phyloP scores from a whole-genome alignment of 1,140 invertebrate species.

The Drosophila elegans region DNA sequence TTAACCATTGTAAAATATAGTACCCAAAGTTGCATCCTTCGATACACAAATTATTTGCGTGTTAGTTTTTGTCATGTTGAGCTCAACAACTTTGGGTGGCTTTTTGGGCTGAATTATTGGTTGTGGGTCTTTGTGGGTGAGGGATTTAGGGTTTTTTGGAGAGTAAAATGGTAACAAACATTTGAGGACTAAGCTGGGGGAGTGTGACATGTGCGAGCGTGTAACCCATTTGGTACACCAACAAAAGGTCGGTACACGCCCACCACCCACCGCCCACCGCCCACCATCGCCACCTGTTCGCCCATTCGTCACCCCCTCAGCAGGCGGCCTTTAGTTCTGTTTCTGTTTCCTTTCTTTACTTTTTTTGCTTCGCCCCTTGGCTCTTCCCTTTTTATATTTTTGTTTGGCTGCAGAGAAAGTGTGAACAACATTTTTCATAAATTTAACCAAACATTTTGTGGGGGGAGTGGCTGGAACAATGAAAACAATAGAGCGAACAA shows the following conservation, averaged over 20 bases:
- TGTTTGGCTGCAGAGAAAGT: slow-evolving; percentile 52
- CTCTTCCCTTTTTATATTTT: neutral
- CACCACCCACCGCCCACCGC: no score
- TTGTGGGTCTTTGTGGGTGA: neutral
- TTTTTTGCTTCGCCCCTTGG: neutral
- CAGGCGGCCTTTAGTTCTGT: slow-evolving; percentile 33
- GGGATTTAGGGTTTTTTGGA: slow-evolving; percentile 1
- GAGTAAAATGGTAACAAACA: slow-evolving; percentile 24
- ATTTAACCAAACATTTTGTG: slow-evolving; percentile 68
- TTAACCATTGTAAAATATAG: slow-evolving; percentile 10
- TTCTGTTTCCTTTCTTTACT: neutral
- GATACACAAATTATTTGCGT: slow-evolving; percentile 18
- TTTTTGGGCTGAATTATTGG: slow-evolving; percentile 10
- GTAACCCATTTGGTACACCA: slow-evolving; percentile 73
- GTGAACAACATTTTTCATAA: slow-evolving; percentile 85
- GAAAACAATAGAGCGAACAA: slow-evolving; percentile 79
- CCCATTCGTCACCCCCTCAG: slow-evolving; percentile 17
- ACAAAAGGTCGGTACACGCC: slow-evolving; percentile 41
- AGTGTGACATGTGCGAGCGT: slow-evolving; percentile 63
- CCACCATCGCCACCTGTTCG: no score
- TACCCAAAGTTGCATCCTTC: slow-evolving; percentile 1
- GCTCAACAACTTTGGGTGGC: slow-evolving; percentile 24
- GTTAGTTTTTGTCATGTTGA: slow-evolving; percentile 40
- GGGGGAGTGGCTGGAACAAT: slow-evolving; percentile 40
- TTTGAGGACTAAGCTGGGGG: slow-evolving; percentile 12